Conservation (phyloP, 1,140 invertebrate genomes). For the Brachionus paranguensis region DNA sequence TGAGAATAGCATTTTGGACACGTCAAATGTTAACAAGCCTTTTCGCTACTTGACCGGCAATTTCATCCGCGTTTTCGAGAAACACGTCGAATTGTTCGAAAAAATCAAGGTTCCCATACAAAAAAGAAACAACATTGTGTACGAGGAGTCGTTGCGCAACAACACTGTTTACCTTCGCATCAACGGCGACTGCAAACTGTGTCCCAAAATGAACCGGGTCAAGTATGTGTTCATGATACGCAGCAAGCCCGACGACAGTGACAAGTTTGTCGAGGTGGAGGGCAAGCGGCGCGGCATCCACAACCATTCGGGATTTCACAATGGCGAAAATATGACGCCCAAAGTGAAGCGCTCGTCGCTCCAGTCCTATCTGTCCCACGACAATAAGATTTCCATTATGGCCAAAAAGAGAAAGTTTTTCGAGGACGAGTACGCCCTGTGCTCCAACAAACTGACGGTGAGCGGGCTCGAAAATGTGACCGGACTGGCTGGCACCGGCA, state of each 20-base stretch:
- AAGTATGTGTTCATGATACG: conserved; percentile 28
- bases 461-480: not conserved
- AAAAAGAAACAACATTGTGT: conserved; percentile 30
- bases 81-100: conserved; percentile 5
- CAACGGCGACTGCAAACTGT: conserved; percentile 8
- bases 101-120: conserved; percentile 22
- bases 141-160: conserved; percentile 3
- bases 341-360: not conserved
- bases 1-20: conserved; percentile 18
- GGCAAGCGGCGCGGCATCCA: conserved; percentile 1
- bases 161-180: conserved; percentile 10
- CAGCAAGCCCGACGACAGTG: not conserved
- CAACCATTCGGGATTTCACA: conserved; percentile 3
- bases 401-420: conserved; percentile 14
- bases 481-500: not conserved
- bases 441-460: not conserved
- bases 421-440: not conserved
- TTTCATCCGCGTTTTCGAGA: conserved; percentile 16
- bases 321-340: conserved; percentile 15
- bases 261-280: conserved; percentile 25
- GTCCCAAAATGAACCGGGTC: conserved; percentile 19
- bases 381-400: conserved; percentile 14
- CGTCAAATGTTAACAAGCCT: not conserved
- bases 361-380: not conserved
- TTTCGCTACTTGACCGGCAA: conserved; percentile 22